These are phyloP conservation scores for Agrilus biguttatus DNA, from an alignment of 2,888 invertebrate genomes.

Conservation along the genomic window DNA sequence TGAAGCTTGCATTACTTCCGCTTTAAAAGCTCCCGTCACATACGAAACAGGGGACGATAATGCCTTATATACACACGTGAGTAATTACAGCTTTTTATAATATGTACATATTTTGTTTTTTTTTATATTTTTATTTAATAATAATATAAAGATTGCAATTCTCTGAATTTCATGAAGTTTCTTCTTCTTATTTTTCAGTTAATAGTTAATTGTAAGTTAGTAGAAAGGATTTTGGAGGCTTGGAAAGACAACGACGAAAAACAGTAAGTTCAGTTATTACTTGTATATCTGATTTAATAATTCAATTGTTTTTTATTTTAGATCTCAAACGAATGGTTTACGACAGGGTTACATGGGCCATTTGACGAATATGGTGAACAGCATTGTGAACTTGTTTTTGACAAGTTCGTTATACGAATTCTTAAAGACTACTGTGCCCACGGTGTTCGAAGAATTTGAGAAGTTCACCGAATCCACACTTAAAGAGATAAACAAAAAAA, in stretches of 20 bases:
- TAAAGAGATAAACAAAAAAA: slow-evolving; percentile 23
- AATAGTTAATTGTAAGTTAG: slow-evolving; percentile 58
- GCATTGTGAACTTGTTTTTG: slow-evolving; percentile 38
- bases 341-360: slow-evolving; percentile 54
- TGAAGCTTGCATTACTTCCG: slow-evolving; percentile 60
- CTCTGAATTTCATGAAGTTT: slow-evolving; percentile 7
- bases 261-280: slow-evolving; percentile 45
- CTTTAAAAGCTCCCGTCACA: slow-evolving; percentile 35
- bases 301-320: slow-evolving; percentile 15
- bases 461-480: slow-evolving; percentile 25
- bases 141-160: background rate
- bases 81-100: slow-evolving; percentile 10
- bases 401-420: slow-evolving; percentile 39
- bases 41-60: slow-evolving; percentile 22
- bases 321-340: slow-evolving; percentile 36
- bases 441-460: slow-evolving; percentile 29
- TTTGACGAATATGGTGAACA: slow-evolving; percentile 45
- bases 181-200: slow-evolving; percentile 21
- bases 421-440: slow-evolving; percentile 37
- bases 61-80: slow-evolving; percentile 42
- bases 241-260: slow-evolving; percentile 66
- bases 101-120: slow-evolving; percentile 6
- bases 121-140: slow-evolving; percentile 7
- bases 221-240: slow-evolving; percentile 65
- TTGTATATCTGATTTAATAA: background rate